Conservation (phyloP, 2,888 invertebrate genomes). For the Trissonchulus sp. region DNA sequence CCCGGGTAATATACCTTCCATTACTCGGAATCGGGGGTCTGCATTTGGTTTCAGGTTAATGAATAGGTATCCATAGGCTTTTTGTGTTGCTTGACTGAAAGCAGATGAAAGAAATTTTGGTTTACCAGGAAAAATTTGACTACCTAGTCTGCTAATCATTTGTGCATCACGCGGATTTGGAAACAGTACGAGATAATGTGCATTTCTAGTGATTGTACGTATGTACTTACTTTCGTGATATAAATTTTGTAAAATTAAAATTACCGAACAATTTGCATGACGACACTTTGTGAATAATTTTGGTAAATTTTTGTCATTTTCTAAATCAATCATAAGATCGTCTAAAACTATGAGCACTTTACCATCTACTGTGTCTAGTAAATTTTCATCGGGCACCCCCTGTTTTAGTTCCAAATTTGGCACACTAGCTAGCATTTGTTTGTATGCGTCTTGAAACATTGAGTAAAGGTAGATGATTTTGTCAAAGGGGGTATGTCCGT, state of each 20-base stretch:
- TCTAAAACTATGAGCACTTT: constrained; percentile 11
- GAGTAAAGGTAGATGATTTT: constrained; percentile 5
- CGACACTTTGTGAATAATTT: constrained; percentile 16
- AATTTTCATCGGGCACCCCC: constrained; percentile 16
- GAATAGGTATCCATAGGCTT: constrained; percentile 29
- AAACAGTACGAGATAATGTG: constrained; percentile 26
- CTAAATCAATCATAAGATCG: constrained; percentile 26
- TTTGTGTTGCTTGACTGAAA: constrained; percentile 21
- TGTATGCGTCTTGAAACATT: not conserved
- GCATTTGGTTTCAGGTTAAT: constrained; percentile 25
- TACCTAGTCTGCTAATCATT: constrained; percentile 2
- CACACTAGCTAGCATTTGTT: not conserved
- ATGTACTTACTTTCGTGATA: constrained; percentile 20
- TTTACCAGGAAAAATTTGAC: constrained; percentile 25
- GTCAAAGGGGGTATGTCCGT: no score
- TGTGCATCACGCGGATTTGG: constrained; percentile 25
- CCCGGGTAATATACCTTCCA: constrained; percentile 10
- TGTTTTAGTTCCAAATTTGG: constrained; percentile 13
- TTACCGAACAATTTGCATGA: constrained; percentile 13
- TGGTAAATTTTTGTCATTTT: constrained; percentile 19
- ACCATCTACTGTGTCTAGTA: no score
- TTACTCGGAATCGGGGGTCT: not conserved
- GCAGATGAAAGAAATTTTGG: constrained; percentile 23
- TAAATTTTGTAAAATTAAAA: constrained; percentile 26
- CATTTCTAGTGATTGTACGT: constrained; percentile 23